These are phyloP conservation scores for Iguana delicatissima DNA, from an alignment of 2,797 vertebrate species.

Conservation along the genomic window DNA sequence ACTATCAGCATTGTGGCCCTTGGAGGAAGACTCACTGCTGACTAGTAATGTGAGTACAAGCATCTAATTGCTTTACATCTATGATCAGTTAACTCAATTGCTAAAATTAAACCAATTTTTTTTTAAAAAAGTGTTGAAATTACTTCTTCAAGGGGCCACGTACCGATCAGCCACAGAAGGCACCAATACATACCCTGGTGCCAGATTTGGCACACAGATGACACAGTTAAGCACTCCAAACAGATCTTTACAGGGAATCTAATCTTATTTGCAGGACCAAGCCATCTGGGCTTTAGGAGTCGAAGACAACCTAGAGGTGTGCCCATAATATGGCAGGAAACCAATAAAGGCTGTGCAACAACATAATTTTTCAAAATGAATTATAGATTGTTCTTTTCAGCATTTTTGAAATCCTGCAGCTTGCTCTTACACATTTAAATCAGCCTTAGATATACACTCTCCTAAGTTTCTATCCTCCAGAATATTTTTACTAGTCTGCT, in stretches of 20 bases:
- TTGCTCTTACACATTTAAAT: not conserved
- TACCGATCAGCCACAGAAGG: not conserved
- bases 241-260: no score
- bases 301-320: not conserved
- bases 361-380: not conserved
- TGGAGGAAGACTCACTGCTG: not conserved
- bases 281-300: not conserved
- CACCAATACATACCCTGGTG: not conserved
- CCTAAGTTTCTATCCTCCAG: not conserved
- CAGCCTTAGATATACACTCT: not conserved
- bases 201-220: not conserved
- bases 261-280: not conserved
- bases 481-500: not conserved
- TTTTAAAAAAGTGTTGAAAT: not conserved
- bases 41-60: no score
- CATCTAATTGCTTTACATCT: not conserved
- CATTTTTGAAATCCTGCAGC: not conserved
- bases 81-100: not conserved
- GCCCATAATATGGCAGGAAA: not conserved
- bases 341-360: not conserved
- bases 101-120: not conserved
- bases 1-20: no score
- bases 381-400: not conserved
- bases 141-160: not conserved
- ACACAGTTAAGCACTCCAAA: not conserved